A percentile compares a stretch with the other conserved stretches of the same genome.
Evolutionary conservation across 2,113 vertebrate species (phyloP).

Genomic region (Chitala chitala): DNA sequence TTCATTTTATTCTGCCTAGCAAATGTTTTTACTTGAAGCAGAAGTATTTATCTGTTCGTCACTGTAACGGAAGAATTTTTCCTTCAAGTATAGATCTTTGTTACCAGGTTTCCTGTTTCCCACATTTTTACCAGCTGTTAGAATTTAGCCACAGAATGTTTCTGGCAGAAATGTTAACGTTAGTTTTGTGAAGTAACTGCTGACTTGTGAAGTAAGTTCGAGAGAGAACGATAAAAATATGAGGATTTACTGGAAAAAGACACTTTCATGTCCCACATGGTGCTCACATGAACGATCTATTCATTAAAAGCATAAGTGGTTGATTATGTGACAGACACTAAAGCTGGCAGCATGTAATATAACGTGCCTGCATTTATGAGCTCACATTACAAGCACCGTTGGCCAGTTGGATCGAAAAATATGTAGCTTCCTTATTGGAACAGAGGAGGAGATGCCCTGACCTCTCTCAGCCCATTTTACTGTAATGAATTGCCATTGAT

Average conservation of each 20-base stretch:
- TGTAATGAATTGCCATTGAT: constrained; percentile 77
- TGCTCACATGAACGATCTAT: not conserved
- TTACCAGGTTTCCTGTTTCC: too few species aligned
- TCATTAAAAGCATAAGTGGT: not conserved
- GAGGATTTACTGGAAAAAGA: not conserved
- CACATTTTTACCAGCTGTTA: too few species aligned
- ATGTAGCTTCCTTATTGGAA: constrained; percentile 7
- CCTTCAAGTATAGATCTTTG: too few species aligned
- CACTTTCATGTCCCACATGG: not conserved
- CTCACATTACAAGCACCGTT: not conserved
- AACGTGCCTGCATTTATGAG: not conserved
- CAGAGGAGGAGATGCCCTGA: constrained; percentile 28
- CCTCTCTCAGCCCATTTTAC: constrained; percentile 46
- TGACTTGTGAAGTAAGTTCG: not conserved
- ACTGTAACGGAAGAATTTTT: too few species aligned
- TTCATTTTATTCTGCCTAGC: too few species aligned
- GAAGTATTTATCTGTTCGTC: too few species aligned
- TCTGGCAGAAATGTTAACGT: too few species aligned
- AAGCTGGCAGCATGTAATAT: not conserved
- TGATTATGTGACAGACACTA: not conserved
- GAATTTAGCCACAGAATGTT: too few species aligned
- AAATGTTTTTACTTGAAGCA: too few species aligned
- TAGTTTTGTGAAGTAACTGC: too few species aligned
- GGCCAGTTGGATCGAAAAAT: not conserved
- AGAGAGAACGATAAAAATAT: not conserved